A percentile compares a stretch with the other conserved stretches of the same genome.
Conservation (phyloP, 2,113 vertebrate genomes). For the Dicentrarchus labrax region DNA sequence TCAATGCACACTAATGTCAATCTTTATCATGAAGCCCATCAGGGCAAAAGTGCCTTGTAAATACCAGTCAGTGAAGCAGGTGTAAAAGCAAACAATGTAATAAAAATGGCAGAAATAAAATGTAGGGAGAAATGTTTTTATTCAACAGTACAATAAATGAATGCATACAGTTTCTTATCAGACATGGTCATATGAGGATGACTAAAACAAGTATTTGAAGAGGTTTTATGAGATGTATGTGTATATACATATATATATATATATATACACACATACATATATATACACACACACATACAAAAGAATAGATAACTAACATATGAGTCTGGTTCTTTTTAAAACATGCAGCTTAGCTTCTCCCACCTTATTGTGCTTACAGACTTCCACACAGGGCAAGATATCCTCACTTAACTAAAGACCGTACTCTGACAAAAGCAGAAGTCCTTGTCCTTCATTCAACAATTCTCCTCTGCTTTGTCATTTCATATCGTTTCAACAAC, state of each 20-base stretch:
- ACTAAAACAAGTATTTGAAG: constrained; percentile 68
- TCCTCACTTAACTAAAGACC: constrained; percentile 11
- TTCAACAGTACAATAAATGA: constrained; percentile 87
- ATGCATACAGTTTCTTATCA: constrained; percentile 80
- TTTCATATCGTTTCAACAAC: constrained; percentile 68
- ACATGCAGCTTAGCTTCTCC: constrained; percentile 73
- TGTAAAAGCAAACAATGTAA: not conserved
- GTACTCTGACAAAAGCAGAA: constrained; percentile 36
- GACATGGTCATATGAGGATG: constrained; percentile 72
- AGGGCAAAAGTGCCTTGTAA: constrained; percentile 3
- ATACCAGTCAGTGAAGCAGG: not conserved
- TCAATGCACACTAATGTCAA: not conserved
- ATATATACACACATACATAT: too few relatives aligned
- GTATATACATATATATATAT: too few relatives aligned
- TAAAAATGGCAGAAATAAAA: not conserved
- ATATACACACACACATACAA: not conserved
- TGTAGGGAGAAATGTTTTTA: constrained; percentile 78
- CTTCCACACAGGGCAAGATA: constrained; percentile 38
- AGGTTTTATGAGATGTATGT: constrained; percentile 60
- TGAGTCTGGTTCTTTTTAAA: constrained; percentile 52
- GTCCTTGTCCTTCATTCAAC: constrained; percentile 69
- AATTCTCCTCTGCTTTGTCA: constrained; percentile 45
- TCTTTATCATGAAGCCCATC: constrained; percentile 2
- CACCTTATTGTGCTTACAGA: constrained; percentile 73
- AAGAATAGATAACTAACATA: constrained; percentile 63